Percentiles rank a stretch among this genome's conserved stretches.
These are phyloP conservation scores for Drosophila colorata DNA, from an alignment of 2,888 invertebrate species.

Conservation along the genomic window DNA sequence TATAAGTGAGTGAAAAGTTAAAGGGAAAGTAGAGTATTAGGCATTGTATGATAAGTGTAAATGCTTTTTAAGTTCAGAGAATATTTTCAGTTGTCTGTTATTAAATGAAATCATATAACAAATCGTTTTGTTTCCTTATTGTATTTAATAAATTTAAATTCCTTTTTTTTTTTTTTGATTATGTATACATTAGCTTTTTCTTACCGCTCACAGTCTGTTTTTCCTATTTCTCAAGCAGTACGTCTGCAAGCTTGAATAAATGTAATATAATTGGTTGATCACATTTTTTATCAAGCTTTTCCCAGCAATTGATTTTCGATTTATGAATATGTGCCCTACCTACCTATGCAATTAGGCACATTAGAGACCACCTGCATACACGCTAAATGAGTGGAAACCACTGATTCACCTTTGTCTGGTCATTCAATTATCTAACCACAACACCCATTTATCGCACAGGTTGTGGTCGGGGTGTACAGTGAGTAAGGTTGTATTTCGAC, in stretches of 20 bases:
- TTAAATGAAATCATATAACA: too few relatives aligned
- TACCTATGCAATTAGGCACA: constrained; percentile 12
- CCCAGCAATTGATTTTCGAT: constrained; percentile 8
- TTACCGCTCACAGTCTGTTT: too few relatives aligned
- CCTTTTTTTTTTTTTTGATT: too few relatives aligned
- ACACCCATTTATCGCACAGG: constrained; percentile 33
- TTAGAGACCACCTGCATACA: not conserved
- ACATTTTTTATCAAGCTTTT: not conserved
- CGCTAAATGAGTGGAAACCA: constrained; percentile 2
- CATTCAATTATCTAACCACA: constrained; percentile 42
- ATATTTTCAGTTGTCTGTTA: too few relatives aligned
- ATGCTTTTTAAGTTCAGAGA: too few relatives aligned
- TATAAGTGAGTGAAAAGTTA: too few relatives aligned
- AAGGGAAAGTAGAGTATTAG: not conserved
- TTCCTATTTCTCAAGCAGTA: not conserved
- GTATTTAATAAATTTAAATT: too few relatives aligned
- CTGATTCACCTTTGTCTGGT: constrained; percentile 26
- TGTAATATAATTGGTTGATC: too few relatives aligned
- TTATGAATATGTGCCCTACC: constrained; percentile 1
- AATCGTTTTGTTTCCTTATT: too few relatives aligned
- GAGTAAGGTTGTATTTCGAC: not conserved
- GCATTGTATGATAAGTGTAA: too few relatives aligned
- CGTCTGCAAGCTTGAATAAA: not conserved
- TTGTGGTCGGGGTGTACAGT: constrained; percentile 16
- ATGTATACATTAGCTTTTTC: too few relatives aligned